Percentiles rank a stretch among this genome's conserved stretches.
Evolutionary conservation across 53 echinoderm and acorn worm genomes (phyloP).

Genomic region (Pentamera pediparva): DNA sequence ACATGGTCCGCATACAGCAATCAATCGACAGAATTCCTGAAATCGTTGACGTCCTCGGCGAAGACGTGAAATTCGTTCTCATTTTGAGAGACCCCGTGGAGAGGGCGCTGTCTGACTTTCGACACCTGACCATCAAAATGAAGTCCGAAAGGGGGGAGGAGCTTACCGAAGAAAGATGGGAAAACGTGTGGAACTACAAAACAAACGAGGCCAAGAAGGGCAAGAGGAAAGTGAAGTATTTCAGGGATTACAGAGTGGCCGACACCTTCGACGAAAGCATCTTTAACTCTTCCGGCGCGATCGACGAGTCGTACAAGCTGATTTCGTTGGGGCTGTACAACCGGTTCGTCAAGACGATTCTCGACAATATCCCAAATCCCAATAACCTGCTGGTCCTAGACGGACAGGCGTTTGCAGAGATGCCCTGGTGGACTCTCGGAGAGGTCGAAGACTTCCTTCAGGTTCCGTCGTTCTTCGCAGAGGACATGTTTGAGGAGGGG

Average conservation of each 20-base stretch:
- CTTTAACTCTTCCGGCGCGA: not conserved
- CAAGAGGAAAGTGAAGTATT: constrained; percentile 4
- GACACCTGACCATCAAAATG: constrained; percentile 4
- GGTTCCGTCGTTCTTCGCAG: not conserved
- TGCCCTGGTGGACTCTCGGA: constrained; percentile 17
- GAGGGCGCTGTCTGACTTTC: constrained; percentile 15
- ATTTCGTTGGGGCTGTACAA: not conserved
- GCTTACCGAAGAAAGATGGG: not conserved
- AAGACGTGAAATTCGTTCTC: not conserved
- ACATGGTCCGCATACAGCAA: constrained; percentile 11
- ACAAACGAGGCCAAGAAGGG: not conserved
- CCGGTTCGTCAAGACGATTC: not conserved
- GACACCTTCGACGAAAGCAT: constrained; percentile 9
- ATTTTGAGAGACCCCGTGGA: constrained; percentile 14
- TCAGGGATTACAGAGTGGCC: constrained; percentile 11
- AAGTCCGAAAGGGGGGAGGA: not conserved
- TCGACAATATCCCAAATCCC: not conserved
- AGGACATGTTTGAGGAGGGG: not conserved
- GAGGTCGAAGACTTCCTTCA: constrained; percentile 6
- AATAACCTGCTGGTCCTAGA: not conserved
- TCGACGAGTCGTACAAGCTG: not conserved
- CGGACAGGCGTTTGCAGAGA: constrained; percentile 1
- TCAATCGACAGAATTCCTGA: not conserved
- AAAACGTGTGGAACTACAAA: not conserved
- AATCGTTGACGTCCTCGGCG: not conserved